Evolutionary conservation across 92 coral and sea anemone genomes (phyloP).

Genomic region (Diadumene lineata): DNA sequence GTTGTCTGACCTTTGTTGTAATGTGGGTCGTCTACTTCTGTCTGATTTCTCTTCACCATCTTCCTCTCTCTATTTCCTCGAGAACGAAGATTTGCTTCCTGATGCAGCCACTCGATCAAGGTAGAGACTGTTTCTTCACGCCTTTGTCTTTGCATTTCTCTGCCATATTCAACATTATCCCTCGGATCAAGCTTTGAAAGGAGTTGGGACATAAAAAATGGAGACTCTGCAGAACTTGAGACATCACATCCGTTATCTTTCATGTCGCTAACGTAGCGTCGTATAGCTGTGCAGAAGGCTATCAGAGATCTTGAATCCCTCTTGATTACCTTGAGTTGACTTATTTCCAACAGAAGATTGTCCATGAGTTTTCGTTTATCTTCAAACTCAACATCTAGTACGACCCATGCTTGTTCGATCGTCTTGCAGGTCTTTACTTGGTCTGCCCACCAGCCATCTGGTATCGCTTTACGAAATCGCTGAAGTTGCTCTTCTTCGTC

Average conservation of each 20-base stretch:
- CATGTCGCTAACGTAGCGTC: conserved; percentile 46
- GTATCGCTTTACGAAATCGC: conserved; percentile 62
- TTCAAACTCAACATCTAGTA: conserved; percentile 61
- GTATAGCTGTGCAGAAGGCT: conserved; percentile 40
- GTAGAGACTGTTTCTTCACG: conserved; percentile 52
- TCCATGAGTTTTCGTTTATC: conserved; percentile 61
- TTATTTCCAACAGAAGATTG: conserved; percentile 43
- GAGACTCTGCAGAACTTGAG: conserved; percentile 32
- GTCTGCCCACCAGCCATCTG: conserved; percentile 53
- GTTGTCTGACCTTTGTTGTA: conserved; percentile 21
- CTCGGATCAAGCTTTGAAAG: conserved; percentile 46
- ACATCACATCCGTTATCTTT: conserved; percentile 62
- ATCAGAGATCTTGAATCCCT: conserved; percentile 55
- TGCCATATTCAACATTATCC: conserved; percentile 47
- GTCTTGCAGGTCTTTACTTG: conserved; percentile 52
- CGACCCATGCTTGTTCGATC: conserved; percentile 54
- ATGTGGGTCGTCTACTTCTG: background rate
- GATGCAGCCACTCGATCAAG: conserved; percentile 50
- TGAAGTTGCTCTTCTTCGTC: conserved; percentile 65
- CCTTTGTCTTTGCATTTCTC: conserved; percentile 43
- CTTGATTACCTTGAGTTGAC: conserved; percentile 37
- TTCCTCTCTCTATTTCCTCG: conserved; percentile 39
- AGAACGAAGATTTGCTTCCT: conserved; percentile 58
- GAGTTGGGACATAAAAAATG: conserved; percentile 56
- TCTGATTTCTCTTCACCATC: conserved; percentile 1